These are phyloP conservation scores for Tiaroga cobitis DNA, from an alignment of 2,797 vertebrate genomes.

Conservation along the genomic window DNA sequence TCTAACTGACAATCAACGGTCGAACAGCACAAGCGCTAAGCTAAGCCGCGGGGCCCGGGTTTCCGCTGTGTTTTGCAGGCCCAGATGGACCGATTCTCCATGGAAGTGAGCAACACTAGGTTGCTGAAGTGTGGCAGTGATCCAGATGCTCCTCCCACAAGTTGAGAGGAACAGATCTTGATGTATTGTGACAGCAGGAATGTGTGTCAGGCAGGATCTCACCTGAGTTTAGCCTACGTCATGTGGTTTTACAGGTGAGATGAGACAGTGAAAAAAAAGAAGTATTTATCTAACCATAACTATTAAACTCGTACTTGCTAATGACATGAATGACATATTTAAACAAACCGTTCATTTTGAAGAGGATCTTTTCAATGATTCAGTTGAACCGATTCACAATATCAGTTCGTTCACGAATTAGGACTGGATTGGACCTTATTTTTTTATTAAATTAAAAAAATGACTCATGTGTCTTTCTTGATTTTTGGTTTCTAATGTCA, in stretches of 20 bases:
- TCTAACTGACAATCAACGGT: slow-evolving; percentile 33
- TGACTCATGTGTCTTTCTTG: background rate
- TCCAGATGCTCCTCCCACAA: slow-evolving; percentile 27
- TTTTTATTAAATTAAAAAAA: background rate
- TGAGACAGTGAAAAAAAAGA: background rate
- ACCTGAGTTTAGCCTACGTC: slow-evolving; percentile 42
- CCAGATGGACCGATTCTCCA: background rate
- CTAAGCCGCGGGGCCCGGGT: background rate
- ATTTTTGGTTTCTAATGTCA: background rate
- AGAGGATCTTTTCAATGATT: background rate
- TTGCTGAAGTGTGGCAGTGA: slow-evolving; percentile 16
- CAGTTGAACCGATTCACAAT: background rate
- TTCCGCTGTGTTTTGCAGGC: background rate
- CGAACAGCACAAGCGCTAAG: background rate
- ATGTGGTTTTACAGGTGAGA: slow-evolving; percentile 35
- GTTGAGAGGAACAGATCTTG: slow-evolving; percentile 6
- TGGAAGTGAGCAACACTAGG: slow-evolving; percentile 8
- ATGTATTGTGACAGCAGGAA: slow-evolving; percentile 33
- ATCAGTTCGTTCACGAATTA: background rate
- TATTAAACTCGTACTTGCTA: background rate
- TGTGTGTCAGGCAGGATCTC: slow-evolving; percentile 17
- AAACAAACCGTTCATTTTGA: background rate
- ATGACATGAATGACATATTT: background rate
- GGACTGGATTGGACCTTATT: background rate
- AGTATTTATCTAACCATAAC: background rate